phyloP scores from a whole-genome alignment of 2,888 invertebrate genomes.

The Trissolcus brochymenae region DNA sequence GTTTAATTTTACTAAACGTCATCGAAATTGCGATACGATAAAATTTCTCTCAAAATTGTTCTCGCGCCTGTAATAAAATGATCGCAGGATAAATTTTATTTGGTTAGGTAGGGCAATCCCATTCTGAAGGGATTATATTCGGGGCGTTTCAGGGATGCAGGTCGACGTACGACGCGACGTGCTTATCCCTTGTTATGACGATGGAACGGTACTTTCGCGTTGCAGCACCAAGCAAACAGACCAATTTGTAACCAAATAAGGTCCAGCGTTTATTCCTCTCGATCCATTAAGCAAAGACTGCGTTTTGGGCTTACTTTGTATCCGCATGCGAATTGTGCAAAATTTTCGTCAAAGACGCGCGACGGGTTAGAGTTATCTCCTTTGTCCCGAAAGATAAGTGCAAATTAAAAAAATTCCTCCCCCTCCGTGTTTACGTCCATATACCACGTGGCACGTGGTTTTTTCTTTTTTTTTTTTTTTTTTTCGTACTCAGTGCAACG shows the following conservation, averaged over 20 bases:
- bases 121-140: constrained; percentile 55
- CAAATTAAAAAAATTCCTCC: constrained; percentile 48
- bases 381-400: constrained; percentile 32
- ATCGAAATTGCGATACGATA: too few relatives aligned
- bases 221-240: constrained; percentile 37
- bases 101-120: constrained; percentile 55
- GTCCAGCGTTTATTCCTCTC: constrained; percentile 63
- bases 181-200: constrained; percentile 36
- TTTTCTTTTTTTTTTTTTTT: too few relatives aligned
- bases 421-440: not conserved
- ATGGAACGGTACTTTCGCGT: constrained; percentile 28
- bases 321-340: constrained; percentile 50
- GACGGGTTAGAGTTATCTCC: constrained; percentile 33
- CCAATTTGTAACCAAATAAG: constrained; percentile 70
- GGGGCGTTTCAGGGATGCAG: constrained; percentile 38
- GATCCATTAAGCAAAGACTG: constrained; percentile 65
- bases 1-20: too few relatives aligned
- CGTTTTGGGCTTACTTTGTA: constrained; percentile 51
- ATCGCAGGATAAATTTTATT: constrained; percentile 57
- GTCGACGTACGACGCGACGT: constrained; percentile 38
- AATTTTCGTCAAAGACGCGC: constrained; percentile 35
- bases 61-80: constrained; percentile 36
- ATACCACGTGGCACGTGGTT: not conserved
- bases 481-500: not conserved
- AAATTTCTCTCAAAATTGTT: too few relatives aligned